Percentiles rank a stretch among this genome's conserved stretches.
Evolutionary conservation across 2,113 vertebrate species (phyloP).

Genomic region (Hassar affinis): DNA sequence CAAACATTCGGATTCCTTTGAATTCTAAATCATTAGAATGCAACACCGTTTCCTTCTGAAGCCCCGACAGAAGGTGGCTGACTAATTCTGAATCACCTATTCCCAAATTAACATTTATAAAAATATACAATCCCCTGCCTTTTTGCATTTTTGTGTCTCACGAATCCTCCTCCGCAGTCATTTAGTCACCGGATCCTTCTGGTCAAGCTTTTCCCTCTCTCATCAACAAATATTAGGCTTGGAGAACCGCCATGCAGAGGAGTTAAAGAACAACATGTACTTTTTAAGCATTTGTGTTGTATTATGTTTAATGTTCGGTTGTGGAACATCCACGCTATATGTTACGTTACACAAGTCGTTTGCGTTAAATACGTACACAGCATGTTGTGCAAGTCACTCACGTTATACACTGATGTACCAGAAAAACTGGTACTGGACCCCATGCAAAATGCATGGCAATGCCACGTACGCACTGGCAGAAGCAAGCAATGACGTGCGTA

Average conservation of each 20-base stretch:
- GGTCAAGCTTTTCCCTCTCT: conserved; percentile 12
- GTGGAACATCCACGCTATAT: background rate
- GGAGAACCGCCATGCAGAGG: background rate
- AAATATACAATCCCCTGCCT: background rate
- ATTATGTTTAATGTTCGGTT: background rate
- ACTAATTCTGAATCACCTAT: conserved; percentile 13
- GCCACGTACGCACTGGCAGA: no score
- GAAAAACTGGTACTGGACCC: no score
- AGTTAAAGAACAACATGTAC: background rate
- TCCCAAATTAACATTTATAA: background rate
- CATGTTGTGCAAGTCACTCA: no score
- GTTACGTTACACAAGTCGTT: background rate
- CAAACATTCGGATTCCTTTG: background rate
- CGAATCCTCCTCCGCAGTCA: conserved; percentile 13
- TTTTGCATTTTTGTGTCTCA: background rate
- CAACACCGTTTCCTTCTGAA: background rate
- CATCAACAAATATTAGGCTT: background rate
- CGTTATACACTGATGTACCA: no score
- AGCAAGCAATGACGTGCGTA: no score
- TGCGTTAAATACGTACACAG: no score
- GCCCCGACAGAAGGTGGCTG: background rate
- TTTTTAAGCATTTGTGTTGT: background rate
- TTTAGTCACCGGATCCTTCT: conserved; percentile 5
- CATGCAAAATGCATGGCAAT: no score
- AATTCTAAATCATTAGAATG: background rate